A percentile compares a stretch with the other conserved stretches of the same genome.
Evolutionary conservation across 2,797 vertebrate genomes (phyloP).

Genomic region (Gymnocypris eckloni): DNA sequence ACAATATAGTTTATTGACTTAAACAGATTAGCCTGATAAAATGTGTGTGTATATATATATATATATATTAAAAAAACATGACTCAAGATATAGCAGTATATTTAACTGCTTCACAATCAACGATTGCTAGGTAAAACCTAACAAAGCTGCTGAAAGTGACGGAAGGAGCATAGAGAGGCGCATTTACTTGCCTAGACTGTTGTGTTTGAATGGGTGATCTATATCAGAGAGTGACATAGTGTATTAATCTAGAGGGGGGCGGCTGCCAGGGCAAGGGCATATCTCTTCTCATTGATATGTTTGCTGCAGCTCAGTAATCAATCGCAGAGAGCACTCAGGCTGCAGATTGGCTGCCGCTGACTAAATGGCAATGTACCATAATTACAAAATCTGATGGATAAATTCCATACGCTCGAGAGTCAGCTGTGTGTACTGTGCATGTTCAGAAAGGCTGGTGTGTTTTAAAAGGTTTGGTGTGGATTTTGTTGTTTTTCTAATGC

Average conservation of each 20-base stretch:
- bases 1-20: not conserved
- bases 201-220: constrained; percentile 64
- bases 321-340: constrained; percentile 55
- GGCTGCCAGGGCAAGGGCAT: constrained; percentile 61
- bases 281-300: constrained; percentile 66
- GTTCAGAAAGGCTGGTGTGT: not conserved
- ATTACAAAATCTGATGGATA: constrained; percentile 55
- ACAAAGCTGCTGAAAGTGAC: constrained; percentile 24
- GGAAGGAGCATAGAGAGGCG: constrained; percentile 38
- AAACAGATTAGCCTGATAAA: not conserved
- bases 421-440: constrained; percentile 33
- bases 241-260: constrained; percentile 63
- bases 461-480: not conserved
- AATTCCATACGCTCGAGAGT: constrained; percentile 48
- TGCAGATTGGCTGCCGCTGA: constrained; percentile 54
- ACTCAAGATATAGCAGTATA: not conserved
- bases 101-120: too few relatives aligned
- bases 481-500: not conserved
- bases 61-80: not conserved
- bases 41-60: not conserved
- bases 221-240: constrained; percentile 61
- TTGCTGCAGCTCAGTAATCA: constrained; percentile 65
- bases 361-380: constrained; percentile 59
- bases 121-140: not conserved
- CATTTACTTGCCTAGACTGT: constrained; percentile 59